phyloP scores from a whole-genome alignment of 2,113 vertebrate genomes.

The Cephalopterus ornatus region DNA sequence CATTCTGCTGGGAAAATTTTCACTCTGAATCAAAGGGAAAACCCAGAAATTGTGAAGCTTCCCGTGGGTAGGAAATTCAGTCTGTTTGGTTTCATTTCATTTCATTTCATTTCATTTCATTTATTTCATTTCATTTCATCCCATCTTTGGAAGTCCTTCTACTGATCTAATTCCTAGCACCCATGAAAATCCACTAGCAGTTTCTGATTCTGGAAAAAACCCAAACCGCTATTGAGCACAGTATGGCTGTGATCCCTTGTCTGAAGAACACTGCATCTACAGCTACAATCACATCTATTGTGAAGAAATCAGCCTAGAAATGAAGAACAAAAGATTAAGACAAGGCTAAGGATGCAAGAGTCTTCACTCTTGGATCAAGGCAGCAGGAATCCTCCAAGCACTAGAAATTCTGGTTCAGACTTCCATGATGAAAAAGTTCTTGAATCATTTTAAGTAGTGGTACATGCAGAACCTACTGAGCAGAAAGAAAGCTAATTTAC shows the following conservation, averaged over 20 bases:
- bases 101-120: not conserved
- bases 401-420: not conserved
- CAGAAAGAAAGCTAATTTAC: not conserved
- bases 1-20: not conserved
- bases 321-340: not conserved
- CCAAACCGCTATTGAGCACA: rapidly evolving
- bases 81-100: not conserved
- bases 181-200: not conserved
- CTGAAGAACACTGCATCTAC: not conserved
- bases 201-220: not conserved
- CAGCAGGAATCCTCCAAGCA: not conserved
- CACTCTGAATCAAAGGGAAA: not conserved
- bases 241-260: not conserved
- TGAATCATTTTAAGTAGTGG: not conserved
- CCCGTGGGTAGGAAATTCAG: not conserved
- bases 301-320: not conserved
- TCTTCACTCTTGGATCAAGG: not conserved
- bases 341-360: not conserved
- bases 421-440: not conserved
- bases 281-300: not conserved
- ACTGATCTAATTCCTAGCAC: not conserved
- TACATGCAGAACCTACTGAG: not conserved
- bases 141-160: not conserved
- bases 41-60: not conserved
- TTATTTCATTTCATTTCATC: not conserved